Evolutionary conservation across 2,888 invertebrate species (phyloP), one percentile per base, ranked within the genome.

Genomic region (Euplagia quadripunctaria): DNA sequence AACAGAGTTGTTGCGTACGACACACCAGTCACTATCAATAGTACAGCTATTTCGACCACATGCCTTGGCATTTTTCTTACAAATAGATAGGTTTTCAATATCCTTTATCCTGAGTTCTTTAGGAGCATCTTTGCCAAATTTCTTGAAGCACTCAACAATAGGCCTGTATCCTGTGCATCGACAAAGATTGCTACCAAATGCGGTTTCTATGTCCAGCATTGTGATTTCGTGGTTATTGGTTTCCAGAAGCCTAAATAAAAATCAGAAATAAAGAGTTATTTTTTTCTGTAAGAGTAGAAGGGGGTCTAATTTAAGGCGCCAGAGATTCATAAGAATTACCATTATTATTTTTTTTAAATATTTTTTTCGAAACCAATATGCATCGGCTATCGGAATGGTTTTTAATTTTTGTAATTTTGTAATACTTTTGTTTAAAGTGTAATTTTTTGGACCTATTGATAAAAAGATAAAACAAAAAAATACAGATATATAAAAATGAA

Each of bases 101-200:
- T 71, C 17, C 4, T 66, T 63, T 4, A 92, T 64, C 14, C 81
- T 70, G 0, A 85, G 73, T 0, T 84, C 79, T 31, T 83, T 82
- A 0, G 91, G 90, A 1, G 94, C 92, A 82, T 96, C 96, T 65
- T 83, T 90, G 8, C 95, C 96, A 70, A 97, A 94, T 0, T 96
- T 96, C 84, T 97, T 97, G 85, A 97, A 97, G 4, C 97, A 96
- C 67, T 97, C 96, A 2, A 96, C 72, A 65, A 97, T 97, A 0
- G 97, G 96, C 63, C 97, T 91, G 83, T 97, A 97, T 0, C 97
- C 97, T 1, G 98, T 98, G 84, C 98, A 98, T 64, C 98, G 94
- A 81, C 98, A 98, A 64, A 97, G 96, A 84, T 97, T 97, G 58
- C 97, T 97, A 8, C 97, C 97, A 80, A 98, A 97, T 0, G 97